Base-by-base conservation (phyloP, 2,888 invertebrate genomes). In the Amitus sp. region DNA sequence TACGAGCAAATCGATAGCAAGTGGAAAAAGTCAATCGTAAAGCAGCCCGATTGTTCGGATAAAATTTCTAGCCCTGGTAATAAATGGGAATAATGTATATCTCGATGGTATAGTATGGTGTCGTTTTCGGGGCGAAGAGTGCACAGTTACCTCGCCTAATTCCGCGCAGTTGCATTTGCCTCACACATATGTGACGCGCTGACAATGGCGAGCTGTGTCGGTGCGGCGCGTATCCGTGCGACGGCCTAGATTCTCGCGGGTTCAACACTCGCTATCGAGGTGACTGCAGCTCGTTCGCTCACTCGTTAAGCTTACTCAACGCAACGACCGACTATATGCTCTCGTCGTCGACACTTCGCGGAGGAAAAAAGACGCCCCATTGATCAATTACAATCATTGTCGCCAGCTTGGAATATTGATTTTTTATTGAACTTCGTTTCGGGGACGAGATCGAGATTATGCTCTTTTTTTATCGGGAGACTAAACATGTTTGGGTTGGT, bases 211-310 rank as follows among this genome's bases (percentile, higher is more conserved):
- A 48, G 34, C 76, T 72, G 64, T 78, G 51, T 52, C 53, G 54
- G 60, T 59, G 47, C 65, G 84, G 80, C 82, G 82, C 84, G 84
- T 84, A 83, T 82, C 83, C 83, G 84, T 82, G 82, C 83, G 81
- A 82, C 83, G 84, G 86, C 86, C 81, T 81, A 80, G 80, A 79
- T 80, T 80, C 75, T 66, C 74, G 72, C 73, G 81, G 77, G 82
- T 81, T 81, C 82, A 81, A 81, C 80, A 80, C 67, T 78, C 80
- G 76, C 81, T 81, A 82, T 82, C 80, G 81, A 82, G 82, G 81
- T 80, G 80, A 81, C 78, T 80, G 73, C 73, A 70, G 68, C 66
- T 71, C 68, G 71, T 66, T 68, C 62, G 56, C 63, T 43, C 62
- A 54, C 63, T 43, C 65, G 62, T 52, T 61, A 66, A n/a, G 69